Evolutionary conservation across 2,113 vertebrate genomes (phyloP), one percentile per base, ranked within the genome.

Genomic region (Delphinapterus leucas): DNA sequence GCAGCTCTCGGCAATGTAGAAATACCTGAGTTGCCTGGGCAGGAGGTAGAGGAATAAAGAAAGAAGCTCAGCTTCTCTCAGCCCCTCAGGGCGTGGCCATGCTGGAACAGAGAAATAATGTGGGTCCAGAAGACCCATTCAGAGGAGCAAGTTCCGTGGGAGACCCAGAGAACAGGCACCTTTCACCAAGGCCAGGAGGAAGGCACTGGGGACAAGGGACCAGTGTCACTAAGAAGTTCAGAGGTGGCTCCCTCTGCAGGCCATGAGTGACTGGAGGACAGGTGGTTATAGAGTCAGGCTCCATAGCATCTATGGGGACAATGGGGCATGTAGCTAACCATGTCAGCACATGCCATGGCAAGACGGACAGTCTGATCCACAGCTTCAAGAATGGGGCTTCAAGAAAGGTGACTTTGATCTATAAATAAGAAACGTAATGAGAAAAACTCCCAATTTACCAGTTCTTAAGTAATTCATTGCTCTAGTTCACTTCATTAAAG

Each of bases 241-340:
- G 55, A 84, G 31, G 12, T 5, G 10, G 36, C 10, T 20, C 8
- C 18, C 12, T 63, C 36, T 60, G 12, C 1, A 53, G 61, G 13
- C 18, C 63, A 65, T 5, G 10, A 31, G 20, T 12, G 10, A 25
- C 1, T 4, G 8, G 23, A 80, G 13, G 4, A 33, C 6, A 65
- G 6, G 26, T 44, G 25, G 12, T 28, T 74, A 55, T 13, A 33
- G 38, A 31, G 9, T 23, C 11, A 8, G 25, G 3, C 20, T 74
- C 14, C 4, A 6, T 6, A 23, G 26, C 17, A 1, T 7, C 41
- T 33, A 0, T 5, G 28, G 13, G 11, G 70, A 58, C 5, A 18
- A 23, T 0, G 33, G 8, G 0, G 18, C 25, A 31, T 8, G 8
- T 49, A 20, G 31, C n/a, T 28, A 33, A 71, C 15, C 7, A 21